These are phyloP conservation scores for Procambarus clarkii DNA, from an alignment of 1,140 invertebrate genomes.

Conservation along the genomic window DNA sequence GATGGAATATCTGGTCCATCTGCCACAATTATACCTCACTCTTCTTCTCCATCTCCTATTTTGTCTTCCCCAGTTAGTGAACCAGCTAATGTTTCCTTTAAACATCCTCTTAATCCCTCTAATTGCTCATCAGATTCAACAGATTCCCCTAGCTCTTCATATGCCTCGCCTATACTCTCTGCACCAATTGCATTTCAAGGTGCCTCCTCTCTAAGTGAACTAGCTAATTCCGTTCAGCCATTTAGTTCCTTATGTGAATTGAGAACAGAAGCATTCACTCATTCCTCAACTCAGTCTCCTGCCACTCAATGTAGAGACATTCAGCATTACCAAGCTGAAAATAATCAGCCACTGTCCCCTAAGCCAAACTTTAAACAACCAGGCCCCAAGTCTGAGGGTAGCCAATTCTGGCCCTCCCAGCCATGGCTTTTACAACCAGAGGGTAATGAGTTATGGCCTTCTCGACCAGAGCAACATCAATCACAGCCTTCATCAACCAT, in stretches of 20 bases:
- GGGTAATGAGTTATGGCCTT: slow-evolving; percentile 32
- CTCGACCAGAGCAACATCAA: not conserved
- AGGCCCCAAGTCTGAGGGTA: slow-evolving; percentile 19
- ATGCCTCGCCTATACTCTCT: slow-evolving; percentile 46
- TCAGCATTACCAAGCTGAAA: slow-evolving; percentile 44
- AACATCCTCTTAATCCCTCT: not conserved
- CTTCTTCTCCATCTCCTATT: slow-evolving; percentile 56
- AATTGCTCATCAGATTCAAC: slow-evolving; percentile 37
- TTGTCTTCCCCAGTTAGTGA: slow-evolving; percentile 45
- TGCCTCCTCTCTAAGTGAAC: slow-evolving; percentile 42
- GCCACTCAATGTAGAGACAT: slow-evolving; percentile 16
- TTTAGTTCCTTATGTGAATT: slow-evolving; percentile 56
- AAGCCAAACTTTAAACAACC: slow-evolving; percentile 19
- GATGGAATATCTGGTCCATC: slow-evolving; percentile 49
- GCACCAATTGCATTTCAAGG: slow-evolving; percentile 35
- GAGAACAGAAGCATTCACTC: slow-evolving; percentile 16
- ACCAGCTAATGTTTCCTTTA: not conserved
- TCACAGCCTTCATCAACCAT: slow-evolving; percentile 29
- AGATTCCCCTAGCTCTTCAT: slow-evolving; percentile 21
- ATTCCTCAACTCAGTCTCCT: not conserved
- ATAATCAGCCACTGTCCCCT: slow-evolving; percentile 12
- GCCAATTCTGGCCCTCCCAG: slow-evolving; percentile 16
- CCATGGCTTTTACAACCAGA: slow-evolving; percentile 16
- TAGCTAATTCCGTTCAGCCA: slow-evolving; percentile 25
- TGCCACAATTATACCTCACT: slow-evolving; percentile 54